Evolutionary conservation across 2,113 vertebrate genomes (phyloP), one percentile per base, ranked within the genome.

Genomic region (Psophia crepitans): DNA sequence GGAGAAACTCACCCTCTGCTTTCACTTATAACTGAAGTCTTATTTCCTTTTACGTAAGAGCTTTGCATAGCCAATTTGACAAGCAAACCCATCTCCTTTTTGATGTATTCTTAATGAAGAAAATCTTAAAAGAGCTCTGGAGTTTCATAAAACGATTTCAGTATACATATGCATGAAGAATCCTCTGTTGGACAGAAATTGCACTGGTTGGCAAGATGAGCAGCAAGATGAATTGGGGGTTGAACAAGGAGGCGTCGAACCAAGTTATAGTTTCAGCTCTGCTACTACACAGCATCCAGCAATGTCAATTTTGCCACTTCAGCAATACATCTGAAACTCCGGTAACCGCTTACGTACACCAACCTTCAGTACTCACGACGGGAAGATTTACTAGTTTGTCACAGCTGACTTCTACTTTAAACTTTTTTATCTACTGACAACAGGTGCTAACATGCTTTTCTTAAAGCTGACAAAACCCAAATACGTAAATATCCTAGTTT

Each of bases 51-150:
- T 39, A 78, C 39, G 1, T 8, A 84, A 94, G 33, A 70, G 51
- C 30, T 95, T 90, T 93, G 71, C 93, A 89, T 48, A 81, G 83
- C 51, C 64, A 78, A 60, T 81, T 27, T 92, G 69, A 88, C 86
- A 94, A 77, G 89, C 71, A 96, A 94, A 90, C 48, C 46, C 73
- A 75, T 48, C 60, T 88, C 75, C 53, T 69, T 92, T 88, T 66
- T 80, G 71, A 92, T 90, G 85, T 60, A 92, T 74, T 84, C 80
- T 93, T 86, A 77, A 93, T 69, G 39, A 92, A 13, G 33, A 83
- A 81, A 96, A 68, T 39, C 61, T 57, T 68, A 53, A 57, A 81
- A 89, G 73, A 89, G 37, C 48, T 82, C 73, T 71, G 39, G 37
- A 84, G 53, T 91, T 95, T 84, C 84, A 63, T 3, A 35, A 35